phyloP scores from a whole-genome alignment of 1,140 invertebrate genomes.

The Stegodyphus mimosarum region DNA sequence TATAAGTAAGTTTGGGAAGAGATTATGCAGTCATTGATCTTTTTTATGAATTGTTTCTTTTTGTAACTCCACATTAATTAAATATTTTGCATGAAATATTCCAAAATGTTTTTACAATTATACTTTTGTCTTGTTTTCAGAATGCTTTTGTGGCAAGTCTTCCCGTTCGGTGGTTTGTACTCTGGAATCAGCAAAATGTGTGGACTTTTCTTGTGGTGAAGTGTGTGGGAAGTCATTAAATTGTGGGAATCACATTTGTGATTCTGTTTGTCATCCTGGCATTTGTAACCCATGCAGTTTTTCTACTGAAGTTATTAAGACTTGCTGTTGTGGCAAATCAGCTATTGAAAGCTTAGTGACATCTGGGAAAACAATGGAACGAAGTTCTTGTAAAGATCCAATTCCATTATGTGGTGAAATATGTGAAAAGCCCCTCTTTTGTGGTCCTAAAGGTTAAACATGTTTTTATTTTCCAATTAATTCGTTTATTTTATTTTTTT shows the following conservation, averaged over 20 bases:
- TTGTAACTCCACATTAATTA: too few relatives aligned
- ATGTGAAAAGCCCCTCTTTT: conserved; percentile 83
- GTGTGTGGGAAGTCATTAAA: conserved; percentile 66
- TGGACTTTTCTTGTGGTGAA: conserved; percentile 67
- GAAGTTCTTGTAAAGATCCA: conserved; percentile 82
- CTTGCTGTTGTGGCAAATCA: conserved; percentile 89
- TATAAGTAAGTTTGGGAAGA: too few relatives aligned
- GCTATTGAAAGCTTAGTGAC: conserved; percentile 66
- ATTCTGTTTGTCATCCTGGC: conserved; percentile 64
- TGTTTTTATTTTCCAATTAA: too few relatives aligned
- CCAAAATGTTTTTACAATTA: too few relatives aligned
- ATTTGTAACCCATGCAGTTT: conserved; percentile 73
- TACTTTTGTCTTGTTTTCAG: conserved; percentile 68
- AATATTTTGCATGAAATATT: too few relatives aligned
- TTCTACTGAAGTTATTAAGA: conserved; percentile 75
- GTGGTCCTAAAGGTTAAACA: conserved; percentile 77
- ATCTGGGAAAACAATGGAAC: conserved; percentile 23
- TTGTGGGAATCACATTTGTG: conserved; percentile 67
- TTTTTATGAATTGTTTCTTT: too few relatives aligned
- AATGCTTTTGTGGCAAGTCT: conserved; percentile 75
- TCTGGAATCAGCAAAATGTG: conserved; percentile 64
- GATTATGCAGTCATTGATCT: too few relatives aligned
- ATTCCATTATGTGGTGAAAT: conserved; percentile 85
- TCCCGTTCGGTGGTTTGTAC: conserved; percentile 71
- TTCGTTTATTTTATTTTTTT: too few relatives aligned